Conservation (phyloP, 2,888 invertebrate species). For the Caenorhabditis sp. region DNA sequence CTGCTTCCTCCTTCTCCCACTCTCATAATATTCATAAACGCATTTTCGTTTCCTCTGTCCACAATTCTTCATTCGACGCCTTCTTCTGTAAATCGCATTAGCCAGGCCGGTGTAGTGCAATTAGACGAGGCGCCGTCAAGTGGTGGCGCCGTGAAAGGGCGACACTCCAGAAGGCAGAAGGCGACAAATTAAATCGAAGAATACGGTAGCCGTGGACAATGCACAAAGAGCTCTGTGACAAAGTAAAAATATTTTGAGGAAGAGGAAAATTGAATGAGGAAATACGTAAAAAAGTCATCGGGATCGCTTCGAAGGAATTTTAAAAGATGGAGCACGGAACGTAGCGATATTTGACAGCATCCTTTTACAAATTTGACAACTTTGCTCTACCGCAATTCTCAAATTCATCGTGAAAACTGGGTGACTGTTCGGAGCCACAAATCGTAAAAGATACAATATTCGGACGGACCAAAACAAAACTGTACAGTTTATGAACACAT, state of each 20-base stretch:
- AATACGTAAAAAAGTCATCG: background rate
- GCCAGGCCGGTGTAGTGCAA: slow-evolving; percentile 14
- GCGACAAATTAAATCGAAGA: slow-evolving; percentile 8
- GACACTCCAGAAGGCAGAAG: slow-evolving; percentile 28
- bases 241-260: background rate
- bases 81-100: slow-evolving; percentile 26
- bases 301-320: no score
- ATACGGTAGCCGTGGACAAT: slow-evolving; percentile 33
- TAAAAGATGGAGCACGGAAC: no score
- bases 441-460: no score
- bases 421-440: no score
- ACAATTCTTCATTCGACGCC: background rate
- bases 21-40: slow-evolving; percentile 14
- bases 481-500: no score
- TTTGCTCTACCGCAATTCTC: no score
- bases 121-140: slow-evolving; percentile 21
- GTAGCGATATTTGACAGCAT: no score
- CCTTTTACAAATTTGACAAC: no score
- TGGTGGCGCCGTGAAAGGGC: slow-evolving; percentile 49
- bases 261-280: background rate
- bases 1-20: slow-evolving; percentile 4
- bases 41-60: background rate
- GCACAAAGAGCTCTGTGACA: slow-evolving; percentile 12
- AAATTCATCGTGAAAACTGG: no score
- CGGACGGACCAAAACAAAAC: no score